Conservation (phyloP, 2,797 vertebrate species). For the Myotis findleyi region DNA sequence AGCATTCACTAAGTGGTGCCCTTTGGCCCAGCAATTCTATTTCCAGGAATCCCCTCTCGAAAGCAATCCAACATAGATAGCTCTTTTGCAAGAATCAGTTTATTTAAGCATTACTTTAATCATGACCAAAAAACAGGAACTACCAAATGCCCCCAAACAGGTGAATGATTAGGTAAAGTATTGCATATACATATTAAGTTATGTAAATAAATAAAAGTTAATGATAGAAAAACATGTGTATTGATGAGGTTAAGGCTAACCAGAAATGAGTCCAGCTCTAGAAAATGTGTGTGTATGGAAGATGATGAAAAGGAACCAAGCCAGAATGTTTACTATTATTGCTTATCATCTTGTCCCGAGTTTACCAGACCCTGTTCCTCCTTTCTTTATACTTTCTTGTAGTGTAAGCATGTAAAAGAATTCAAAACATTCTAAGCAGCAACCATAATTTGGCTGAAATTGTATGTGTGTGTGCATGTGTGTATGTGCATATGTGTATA, state of each 20-base stretch:
- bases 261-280: background rate
- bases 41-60: conserved; percentile 68
- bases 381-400: background rate
- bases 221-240: background rate
- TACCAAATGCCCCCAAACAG: background rate
- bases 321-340: background rate
- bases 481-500: background rate
- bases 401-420: conserved; percentile 24
- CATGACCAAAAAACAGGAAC: background rate
- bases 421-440: conserved; percentile 41
- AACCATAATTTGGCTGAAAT: background rate
- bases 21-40: conserved; percentile 69
- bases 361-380: background rate
- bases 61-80: conserved; percentile 36
- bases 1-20: conserved; percentile 66
- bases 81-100: conserved; percentile 50
- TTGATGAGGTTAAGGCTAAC: background rate
- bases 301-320: background rate
- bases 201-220: conserved; percentile 14
- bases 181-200: background rate
- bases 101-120: conserved; percentile 60
- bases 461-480: background rate
- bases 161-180: conserved; percentile 2
- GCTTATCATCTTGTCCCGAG: background rate
- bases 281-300: background rate